Evolutionary conservation across 2,888 invertebrate species (phyloP).

Genomic region (Epiblema foenella): DNA sequence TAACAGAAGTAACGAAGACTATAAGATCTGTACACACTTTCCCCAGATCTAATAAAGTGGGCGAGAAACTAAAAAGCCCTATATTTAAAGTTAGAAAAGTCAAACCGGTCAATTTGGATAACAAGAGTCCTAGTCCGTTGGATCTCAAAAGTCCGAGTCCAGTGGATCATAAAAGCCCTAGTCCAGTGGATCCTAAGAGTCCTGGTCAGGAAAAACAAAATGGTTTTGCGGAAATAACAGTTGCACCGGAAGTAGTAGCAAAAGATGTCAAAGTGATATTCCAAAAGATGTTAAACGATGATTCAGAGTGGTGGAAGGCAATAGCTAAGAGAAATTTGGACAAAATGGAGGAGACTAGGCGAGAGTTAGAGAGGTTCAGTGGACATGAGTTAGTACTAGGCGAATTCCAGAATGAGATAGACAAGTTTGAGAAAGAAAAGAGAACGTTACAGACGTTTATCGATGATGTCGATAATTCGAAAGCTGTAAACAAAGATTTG

Average conservation of each 20-base stretch:
- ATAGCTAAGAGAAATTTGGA: slow-evolving; percentile 77
- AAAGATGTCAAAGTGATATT: slow-evolving; percentile 67
- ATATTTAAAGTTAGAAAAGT: slow-evolving; percentile 74
- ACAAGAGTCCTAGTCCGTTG: slow-evolving; percentile 9
- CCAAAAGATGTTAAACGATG: slow-evolving; percentile 79
- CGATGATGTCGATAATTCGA: slow-evolving; percentile 75
- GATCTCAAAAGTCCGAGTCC: not conserved
- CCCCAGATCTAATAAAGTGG: slow-evolving; percentile 32
- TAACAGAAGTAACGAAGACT: slow-evolving; percentile 52
- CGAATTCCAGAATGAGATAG: slow-evolving; percentile 69
- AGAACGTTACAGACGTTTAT: slow-evolving; percentile 72
- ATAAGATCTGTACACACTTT: slow-evolving; percentile 50
- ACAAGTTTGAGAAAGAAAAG: slow-evolving; percentile 72
- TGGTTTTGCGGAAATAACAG: slow-evolving; percentile 57
- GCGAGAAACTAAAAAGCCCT: slow-evolving; percentile 62
- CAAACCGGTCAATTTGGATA: slow-evolving; percentile 63
- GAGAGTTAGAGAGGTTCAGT: slow-evolving; percentile 77
- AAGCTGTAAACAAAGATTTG: slow-evolving; percentile 70
- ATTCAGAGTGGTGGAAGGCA: slow-evolving; percentile 80
- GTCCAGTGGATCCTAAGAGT: not conserved
- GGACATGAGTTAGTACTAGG: slow-evolving; percentile 75
- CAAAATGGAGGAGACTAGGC: slow-evolving; percentile 78
- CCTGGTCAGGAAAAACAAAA: slow-evolving; percentile 63
- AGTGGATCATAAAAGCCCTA: not conserved
- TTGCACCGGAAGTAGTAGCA: slow-evolving; percentile 58